Percentiles rank a stretch among this genome's conserved stretches.
Evolutionary conservation across 2,888 invertebrate species (phyloP).

Genomic region (Trissolcus japonicus): DNA sequence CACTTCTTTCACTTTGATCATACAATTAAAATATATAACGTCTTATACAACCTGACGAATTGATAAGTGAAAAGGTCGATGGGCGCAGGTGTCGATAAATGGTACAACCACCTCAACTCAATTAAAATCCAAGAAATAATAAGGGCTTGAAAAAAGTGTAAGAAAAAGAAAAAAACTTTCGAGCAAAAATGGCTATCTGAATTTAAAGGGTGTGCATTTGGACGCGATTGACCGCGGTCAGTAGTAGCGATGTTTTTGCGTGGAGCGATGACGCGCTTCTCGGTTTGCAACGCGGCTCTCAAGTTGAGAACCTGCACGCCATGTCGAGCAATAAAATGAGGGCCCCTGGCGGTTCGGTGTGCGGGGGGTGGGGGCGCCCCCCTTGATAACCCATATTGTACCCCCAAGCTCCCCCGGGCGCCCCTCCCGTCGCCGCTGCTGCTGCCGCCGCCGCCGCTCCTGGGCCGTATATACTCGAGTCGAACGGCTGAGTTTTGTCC

Average conservation of each 20-base stretch:
- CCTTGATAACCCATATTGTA: constrained; percentile 76
- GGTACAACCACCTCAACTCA: too few species aligned
- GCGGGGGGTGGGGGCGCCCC: constrained; percentile 70
- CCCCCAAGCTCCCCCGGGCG: constrained; percentile 66
- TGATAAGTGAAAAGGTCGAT: too few species aligned
- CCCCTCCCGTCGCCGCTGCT: constrained; percentile 65
- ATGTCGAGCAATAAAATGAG: constrained; percentile 76
- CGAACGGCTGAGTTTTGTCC: constrained; percentile 74
- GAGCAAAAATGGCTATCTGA: too few species aligned
- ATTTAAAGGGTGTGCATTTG: too few species aligned
- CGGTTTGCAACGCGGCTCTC: constrained; percentile 45
- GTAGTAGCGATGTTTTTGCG: constrained; percentile 51
- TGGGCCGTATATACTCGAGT: constrained; percentile 75
- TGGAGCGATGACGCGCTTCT: constrained; percentile 30
- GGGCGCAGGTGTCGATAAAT: too few species aligned
- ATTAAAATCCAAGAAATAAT: too few species aligned
- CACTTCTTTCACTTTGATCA: too few species aligned
- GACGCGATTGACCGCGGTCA: constrained; percentile 58
- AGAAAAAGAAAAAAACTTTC: too few species aligned
- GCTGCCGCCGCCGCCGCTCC: constrained; percentile 69
- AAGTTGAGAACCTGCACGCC: constrained; percentile 72
- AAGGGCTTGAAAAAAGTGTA: too few species aligned
- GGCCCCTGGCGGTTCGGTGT: constrained; percentile 73
- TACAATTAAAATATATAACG: too few species aligned
- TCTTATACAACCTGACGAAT: too few species aligned